phyloP scores from a whole-genome alignment of 2,797 vertebrate species.

The Thunnus albacares region DNA sequence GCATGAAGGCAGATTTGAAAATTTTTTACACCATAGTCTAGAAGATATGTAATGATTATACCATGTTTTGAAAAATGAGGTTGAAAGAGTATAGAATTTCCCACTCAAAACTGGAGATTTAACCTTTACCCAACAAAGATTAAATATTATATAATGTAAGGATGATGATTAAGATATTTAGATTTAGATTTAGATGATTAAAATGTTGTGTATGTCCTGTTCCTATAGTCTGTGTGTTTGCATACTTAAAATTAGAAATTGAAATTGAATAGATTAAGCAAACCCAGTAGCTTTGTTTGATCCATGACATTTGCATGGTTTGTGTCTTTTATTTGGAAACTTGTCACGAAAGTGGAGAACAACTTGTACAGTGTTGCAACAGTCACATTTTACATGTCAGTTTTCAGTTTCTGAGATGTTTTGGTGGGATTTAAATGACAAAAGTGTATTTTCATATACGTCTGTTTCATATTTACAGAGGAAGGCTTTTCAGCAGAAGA shows the following conservation, averaged over 20 bases:
- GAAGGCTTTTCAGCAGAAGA: background rate
- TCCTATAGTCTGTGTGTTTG: too few relatives aligned
- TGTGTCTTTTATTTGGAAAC: background rate
- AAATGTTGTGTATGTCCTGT: too few relatives aligned
- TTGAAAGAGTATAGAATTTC: background rate
- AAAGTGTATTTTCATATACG: background rate
- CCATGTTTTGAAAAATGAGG: too few relatives aligned
- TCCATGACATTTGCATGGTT: background rate
- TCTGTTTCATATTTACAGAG: constrained; percentile 8
- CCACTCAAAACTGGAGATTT: background rate
- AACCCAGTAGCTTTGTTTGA: constrained; percentile 2
- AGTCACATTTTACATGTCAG: background rate
- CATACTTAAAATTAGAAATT: background rate
- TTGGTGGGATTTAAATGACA: constrained; percentile 8
- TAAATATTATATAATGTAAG: too few relatives aligned
- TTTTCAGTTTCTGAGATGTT: background rate
- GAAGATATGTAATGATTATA: background rate
- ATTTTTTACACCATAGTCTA: too few relatives aligned
- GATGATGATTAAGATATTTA: background rate
- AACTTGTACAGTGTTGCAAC: background rate
- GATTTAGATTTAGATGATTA: too few relatives aligned
- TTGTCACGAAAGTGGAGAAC: background rate
- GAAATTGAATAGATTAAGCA: background rate
- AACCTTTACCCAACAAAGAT: background rate
- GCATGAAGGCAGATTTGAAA: too few relatives aligned